Base-by-base conservation (phyloP, 2,797 vertebrate genomes). In the Sebastes hubbsi region DNA sequence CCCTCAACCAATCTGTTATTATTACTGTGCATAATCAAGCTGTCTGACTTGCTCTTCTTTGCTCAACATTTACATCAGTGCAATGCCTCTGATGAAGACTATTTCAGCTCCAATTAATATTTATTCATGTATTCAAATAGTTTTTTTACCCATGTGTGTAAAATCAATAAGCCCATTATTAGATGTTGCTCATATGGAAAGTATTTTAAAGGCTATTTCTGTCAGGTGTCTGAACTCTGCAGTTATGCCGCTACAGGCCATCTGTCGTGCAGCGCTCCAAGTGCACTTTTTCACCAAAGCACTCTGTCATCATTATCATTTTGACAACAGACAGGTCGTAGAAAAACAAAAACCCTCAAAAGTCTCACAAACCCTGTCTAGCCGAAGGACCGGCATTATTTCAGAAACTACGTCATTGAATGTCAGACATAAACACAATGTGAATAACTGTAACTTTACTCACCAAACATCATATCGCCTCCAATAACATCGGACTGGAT, bases 401-500 rank as follows among this genome's bases (percentile, higher is more conserved):
- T 73, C 20, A 59, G 60, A 29, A 46, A 71, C 34, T 8, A 59
- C 54, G 54, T 18, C 29, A 54, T 22, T 34, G 7, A 36, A 71
- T 75, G 27, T 74, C 58, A 77, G 36, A 46, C 10, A 81, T 36
- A 58, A 65, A 80, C 56, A 75, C 36, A 34, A 16, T 54, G 16
- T 18, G 52, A 46, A 62, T 22, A 36, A 63, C 24, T 80, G 58
- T 68, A 46, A 36, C 73, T 58, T 46, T 14, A 24, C 34, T 87
- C 32, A 22, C 42, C 49, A n/a, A 54, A 68, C 46, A 24, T 56
- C 32, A 25, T 56, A 10, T 29, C 69, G 63, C 16, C 22, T 29
- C 56, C 68, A 77, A 55, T 75, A 74, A 80, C 74, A 80, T 52
- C 6, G 32, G 52, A 55, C 32, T 67, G 71, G 36, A 73, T 80